Percentiles rank a stretch among this genome's conserved stretches.
Conservation (phyloP, 2,888 invertebrate species). For the Brachylomia viminalis region DNA sequence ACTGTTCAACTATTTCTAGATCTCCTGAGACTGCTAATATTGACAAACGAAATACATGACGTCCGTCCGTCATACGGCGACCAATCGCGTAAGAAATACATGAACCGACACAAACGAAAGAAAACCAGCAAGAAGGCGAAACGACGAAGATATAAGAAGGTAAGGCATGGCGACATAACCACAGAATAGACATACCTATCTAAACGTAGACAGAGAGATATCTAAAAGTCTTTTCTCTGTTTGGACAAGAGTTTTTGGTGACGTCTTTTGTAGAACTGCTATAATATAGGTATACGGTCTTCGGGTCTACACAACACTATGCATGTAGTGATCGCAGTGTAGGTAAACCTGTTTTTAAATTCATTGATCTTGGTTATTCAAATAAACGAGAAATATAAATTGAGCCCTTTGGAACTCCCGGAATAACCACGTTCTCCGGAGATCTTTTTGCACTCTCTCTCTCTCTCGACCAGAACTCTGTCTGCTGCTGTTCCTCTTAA, state of each 20-base stretch:
- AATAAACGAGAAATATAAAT: slow-evolving; percentile 4
- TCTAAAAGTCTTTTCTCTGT: neutral
- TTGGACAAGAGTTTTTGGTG: neutral
- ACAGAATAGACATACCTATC: neutral
- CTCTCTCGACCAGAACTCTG: neutral
- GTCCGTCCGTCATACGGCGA: slow-evolving; percentile 40
- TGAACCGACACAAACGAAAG: slow-evolving; percentile 66
- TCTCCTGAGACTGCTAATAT: slow-evolving; percentile 48
- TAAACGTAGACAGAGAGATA: too few relatives aligned
- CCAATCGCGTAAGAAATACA: slow-evolving; percentile 61
- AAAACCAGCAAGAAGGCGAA: slow-evolving; percentile 71
- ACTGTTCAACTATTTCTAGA: slow-evolving; percentile 34
- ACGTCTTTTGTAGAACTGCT: neutral
- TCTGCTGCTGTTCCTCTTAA: neutral
- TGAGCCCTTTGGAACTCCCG: neutral
- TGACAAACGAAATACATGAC: slow-evolving; percentile 51
- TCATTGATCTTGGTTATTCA: neutral
- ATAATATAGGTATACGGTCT: neutral
- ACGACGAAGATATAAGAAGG: slow-evolving; percentile 74
- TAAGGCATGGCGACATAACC: slow-evolving; percentile 15
- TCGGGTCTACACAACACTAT: neutral
- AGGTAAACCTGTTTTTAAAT: neutral
- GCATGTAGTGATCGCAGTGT: neutral
- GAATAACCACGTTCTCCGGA: neutral
- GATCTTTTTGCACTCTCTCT: neutral